Percentiles rank a stretch among this genome's conserved stretches.
Conservation (phyloP, 2,113 vertebrate species). For the Centropus unirufus region DNA sequence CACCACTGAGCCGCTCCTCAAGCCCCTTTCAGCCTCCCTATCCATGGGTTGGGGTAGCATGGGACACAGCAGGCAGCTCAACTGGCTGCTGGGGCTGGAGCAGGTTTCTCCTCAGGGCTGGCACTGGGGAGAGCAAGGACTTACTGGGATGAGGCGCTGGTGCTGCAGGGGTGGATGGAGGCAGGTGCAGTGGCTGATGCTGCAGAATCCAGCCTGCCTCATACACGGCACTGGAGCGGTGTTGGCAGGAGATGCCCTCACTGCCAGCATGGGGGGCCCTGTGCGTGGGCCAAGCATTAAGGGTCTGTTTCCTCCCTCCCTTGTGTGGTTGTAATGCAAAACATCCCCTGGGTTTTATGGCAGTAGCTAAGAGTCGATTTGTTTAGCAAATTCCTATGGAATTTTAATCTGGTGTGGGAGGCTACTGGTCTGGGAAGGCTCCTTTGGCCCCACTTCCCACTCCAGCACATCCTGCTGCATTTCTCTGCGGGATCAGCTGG, state of each 20-base stretch:
- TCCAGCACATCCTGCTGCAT: neutral
- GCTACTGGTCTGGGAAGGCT: slow-evolving; percentile 22
- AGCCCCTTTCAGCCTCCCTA: neutral
- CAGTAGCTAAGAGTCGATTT: neutral
- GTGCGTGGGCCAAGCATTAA: neutral
- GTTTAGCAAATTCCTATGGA: slow-evolving; percentile 33
- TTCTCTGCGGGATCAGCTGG: neutral
- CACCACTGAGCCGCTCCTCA: neutral
- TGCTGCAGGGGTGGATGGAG: neutral
- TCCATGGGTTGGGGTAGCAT: neutral
- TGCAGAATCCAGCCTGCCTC: neutral
- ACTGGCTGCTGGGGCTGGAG: neutral
- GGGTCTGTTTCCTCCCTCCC: neutral
- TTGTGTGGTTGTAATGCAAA: neutral
- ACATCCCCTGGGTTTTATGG: neutral
- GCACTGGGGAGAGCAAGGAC: neutral
- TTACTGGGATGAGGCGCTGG: neutral
- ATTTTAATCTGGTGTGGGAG: slow-evolving; percentile 52
- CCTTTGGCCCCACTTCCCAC: neutral
- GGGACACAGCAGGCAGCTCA: neutral
- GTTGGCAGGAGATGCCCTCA: neutral
- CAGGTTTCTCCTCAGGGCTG: accelerated
- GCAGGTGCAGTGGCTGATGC: accelerated
- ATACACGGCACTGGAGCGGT: accelerated
- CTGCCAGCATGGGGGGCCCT: neutral